Evolutionary conservation across 2,113 vertebrate genomes (phyloP).

Genomic region (Meles meles): DNA sequence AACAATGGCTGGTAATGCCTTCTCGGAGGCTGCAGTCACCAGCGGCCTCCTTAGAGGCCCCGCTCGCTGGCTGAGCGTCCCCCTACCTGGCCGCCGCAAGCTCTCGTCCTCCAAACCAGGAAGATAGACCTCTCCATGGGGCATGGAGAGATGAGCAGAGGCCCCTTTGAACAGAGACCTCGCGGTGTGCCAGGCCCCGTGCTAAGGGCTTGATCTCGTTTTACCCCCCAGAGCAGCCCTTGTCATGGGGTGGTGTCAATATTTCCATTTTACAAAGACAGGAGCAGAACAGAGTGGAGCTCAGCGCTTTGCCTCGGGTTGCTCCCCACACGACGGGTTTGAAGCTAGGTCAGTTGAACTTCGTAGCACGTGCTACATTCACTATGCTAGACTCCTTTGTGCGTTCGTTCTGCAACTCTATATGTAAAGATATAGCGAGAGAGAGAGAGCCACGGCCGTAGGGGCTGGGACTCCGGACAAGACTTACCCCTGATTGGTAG

Average conservation of each 20-base stretch:
- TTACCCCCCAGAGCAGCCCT: neutral
- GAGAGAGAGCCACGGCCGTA: fast-evolving
- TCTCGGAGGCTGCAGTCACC: slow-evolving; percentile 28
- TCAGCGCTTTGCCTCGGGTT: neutral
- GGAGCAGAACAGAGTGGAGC: neutral
- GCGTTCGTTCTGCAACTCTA: neutral
- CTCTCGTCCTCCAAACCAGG: neutral
- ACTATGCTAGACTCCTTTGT: no score
- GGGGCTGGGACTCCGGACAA: fast-evolving
- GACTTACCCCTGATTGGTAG: no score
- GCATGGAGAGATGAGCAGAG: fast-evolving
- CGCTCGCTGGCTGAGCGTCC: fast-evolving
- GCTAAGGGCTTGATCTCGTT: neutral
- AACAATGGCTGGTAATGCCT: slow-evolving; percentile 46
- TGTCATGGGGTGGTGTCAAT: neutral
- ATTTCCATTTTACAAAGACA: neutral
- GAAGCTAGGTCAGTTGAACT: neutral
- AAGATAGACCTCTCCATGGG: fast-evolving
- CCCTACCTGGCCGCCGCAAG: neutral
- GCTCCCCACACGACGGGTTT: neutral
- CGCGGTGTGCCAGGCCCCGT: neutral
- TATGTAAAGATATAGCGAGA: neutral
- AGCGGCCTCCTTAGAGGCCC: neutral
- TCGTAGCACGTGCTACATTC: fast-evolving
- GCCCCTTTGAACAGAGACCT: neutral